A percentile compares a stretch with the other conserved stretches of the same genome.
Conservation (phyloP, 1,140 invertebrate species). For the Brachionus manjavacas region DNA sequence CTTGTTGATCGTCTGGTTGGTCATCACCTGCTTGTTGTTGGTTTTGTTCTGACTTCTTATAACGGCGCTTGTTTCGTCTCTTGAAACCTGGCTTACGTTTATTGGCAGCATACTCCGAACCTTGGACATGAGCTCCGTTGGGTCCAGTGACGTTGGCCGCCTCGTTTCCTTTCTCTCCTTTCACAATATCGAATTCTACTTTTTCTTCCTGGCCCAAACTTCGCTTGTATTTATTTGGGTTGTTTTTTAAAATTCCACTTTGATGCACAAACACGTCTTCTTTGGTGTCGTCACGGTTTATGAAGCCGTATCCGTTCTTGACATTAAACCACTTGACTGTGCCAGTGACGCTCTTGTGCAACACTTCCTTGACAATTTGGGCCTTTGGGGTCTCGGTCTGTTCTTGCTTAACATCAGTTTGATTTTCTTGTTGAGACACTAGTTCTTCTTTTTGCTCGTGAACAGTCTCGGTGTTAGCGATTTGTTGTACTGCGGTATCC, state of each 20-base stretch:
- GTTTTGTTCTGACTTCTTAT: neutral
- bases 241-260: conserved; percentile 89
- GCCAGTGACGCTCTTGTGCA: conserved; percentile 64
- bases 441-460: neutral
- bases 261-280: conserved; percentile 98
- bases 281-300: conserved; percentile 95
- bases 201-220: conserved; percentile 96
- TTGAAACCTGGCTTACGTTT: conserved; percentile 34
- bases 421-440: neutral
- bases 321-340: conserved; percentile 98
- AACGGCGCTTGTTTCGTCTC: neutral
- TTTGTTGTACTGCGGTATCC: neutral
- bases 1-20: neutral
- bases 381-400: neutral
- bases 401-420: neutral
- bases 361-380: conserved; percentile 14
- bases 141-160: conserved; percentile 94
- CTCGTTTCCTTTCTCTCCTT: conserved; percentile 70
- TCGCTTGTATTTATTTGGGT: conserved; percentile 91
- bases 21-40: neutral
- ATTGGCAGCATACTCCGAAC: conserved; percentile 83
- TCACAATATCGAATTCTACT: conserved; percentile 97
- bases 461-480: neutral
- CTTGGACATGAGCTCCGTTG: conserved; percentile 82
- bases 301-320: conserved; percentile 98